Evolutionary conservation across 1,140 invertebrate species (phyloP), one percentile per base, ranked within the genome.

Genomic region (Branchinecta lindahli): DNA sequence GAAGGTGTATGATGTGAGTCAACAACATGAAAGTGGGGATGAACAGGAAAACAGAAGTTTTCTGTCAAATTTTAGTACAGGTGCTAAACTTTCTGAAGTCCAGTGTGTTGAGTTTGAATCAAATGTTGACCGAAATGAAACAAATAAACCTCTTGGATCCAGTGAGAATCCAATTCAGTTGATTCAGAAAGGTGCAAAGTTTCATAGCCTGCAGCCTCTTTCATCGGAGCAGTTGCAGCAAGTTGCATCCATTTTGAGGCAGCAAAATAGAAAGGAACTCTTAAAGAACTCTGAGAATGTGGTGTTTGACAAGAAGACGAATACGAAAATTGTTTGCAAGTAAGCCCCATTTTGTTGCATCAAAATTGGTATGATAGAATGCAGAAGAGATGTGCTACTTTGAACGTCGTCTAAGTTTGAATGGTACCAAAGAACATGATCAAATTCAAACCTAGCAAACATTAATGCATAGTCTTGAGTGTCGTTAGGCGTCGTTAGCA

Each of bases 101-200:
- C 52, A 61, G 18, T 15, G 18, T 12, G 18, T 15, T 61, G 18
- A 20, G 18, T 61, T 61, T 61, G 52, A 20, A 33, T 20, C 12
- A 61, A 15, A 61, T 73, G 45, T 67, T 69, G 21, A 44, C 68
- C 20, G 44, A 10, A 66, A 61, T 8, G 69, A 71, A 45, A 67
- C 61, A 46, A 72, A 70, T 69, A 80, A 79, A 68, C 81, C 84
- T 21, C 73, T 84, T 10, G 84, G 84, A 15, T 83, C 83, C 10
- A 84, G 81, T 74, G 82, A 83, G 72, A 86, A 86, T 77, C 84
- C 85, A 7, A 85, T 86, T 72, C 81, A 85, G 75, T 83, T 87
- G 65, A 82, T 86, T 46, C 85, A 86, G 70, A 83, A 86, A 74
- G 85, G 85, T 45, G 81, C 81, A 74, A 80, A 78, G 61, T 83